A percentile compares a stretch with the other conserved stretches of the same genome.
phyloP scores from a whole-genome alignment of 1,140 invertebrate species.

The Phthorimaea operculella region DNA sequence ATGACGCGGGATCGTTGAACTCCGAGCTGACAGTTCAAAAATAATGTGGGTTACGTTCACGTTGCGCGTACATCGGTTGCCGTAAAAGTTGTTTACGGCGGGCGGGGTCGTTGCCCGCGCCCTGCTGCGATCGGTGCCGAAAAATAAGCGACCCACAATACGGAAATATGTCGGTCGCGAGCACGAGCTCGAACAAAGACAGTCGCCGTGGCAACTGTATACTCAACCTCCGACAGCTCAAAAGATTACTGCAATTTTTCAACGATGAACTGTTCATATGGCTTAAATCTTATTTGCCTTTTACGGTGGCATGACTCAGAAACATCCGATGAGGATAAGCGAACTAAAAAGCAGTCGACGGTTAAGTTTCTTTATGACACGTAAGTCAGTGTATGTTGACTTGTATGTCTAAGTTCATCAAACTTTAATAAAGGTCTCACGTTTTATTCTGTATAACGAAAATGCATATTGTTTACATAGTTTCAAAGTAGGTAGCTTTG shows the following conservation, averaged over 20 bases:
- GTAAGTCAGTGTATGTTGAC: too few species aligned
- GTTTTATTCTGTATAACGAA: too few species aligned
- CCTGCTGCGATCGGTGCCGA: slow-evolving; percentile 57
- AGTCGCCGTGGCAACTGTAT: slow-evolving; percentile 13
- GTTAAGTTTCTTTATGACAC: too few species aligned
- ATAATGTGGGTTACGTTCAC: slow-evolving; percentile 66
- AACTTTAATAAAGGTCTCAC: too few species aligned
- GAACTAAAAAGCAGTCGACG: too few species aligned
- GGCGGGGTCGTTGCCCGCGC: slow-evolving; percentile 47
- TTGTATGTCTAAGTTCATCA: too few species aligned
- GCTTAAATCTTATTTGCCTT: too few species aligned
- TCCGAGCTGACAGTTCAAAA: slow-evolving; percentile 65
- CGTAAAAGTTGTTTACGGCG: slow-evolving; percentile 60
- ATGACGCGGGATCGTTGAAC: slow-evolving; percentile 56
- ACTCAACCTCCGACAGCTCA: not conserved
- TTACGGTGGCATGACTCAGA: too few species aligned
- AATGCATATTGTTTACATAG: too few species aligned
- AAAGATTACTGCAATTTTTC: not conserved
- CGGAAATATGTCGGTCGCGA: slow-evolving; percentile 52
- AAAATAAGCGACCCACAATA: slow-evolving; percentile 61
- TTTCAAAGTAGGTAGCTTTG: too few species aligned
- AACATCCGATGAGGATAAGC: too few species aligned
- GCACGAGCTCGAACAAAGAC: slow-evolving; percentile 44
- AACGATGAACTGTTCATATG: too few species aligned
- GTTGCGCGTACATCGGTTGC: slow-evolving; percentile 60